These are phyloP conservation scores for Nannospalax galili DNA, from an alignment of 2,113 vertebrate species.

Conservation along the genomic window DNA sequence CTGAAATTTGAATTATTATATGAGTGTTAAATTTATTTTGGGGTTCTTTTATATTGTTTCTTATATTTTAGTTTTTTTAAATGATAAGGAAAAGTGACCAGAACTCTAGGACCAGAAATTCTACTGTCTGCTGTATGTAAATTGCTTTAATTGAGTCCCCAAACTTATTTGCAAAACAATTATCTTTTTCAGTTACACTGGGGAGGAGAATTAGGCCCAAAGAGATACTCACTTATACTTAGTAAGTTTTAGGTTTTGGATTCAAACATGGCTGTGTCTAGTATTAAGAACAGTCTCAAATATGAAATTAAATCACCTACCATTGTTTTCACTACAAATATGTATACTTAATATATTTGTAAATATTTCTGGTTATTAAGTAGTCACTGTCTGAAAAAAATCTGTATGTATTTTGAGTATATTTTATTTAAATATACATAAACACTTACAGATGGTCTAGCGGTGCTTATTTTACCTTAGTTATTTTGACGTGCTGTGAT, in stretches of 20 bases:
- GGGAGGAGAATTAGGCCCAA: neutral
- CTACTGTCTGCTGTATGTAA: conserved; percentile 24
- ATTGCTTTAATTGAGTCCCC: conserved; percentile 51
- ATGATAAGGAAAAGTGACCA: conserved; percentile 29
- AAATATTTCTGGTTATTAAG: neutral
- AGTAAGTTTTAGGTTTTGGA: conserved; percentile 13
- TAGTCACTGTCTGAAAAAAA: neutral
- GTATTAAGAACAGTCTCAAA: neutral
- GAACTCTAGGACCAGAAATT: neutral
- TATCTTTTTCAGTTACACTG: conserved; percentile 29
- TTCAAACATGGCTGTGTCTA: neutral
- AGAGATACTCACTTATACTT: conserved; percentile 3
- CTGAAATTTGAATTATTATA: conserved; percentile 50
- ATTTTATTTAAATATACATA: conserved; percentile 46
- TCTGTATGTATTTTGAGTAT: neutral
- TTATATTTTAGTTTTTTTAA: neutral
- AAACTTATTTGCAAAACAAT: neutral
- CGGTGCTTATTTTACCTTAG: neutral
- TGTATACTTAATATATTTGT: neutral
- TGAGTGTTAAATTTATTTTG: conserved; percentile 47
- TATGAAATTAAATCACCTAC: neutral
- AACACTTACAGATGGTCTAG: neutral
- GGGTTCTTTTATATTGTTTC: conserved; percentile 10
- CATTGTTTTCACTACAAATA: neutral
- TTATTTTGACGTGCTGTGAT: neutral